Conservation (phyloP, 1,140 invertebrate genomes). For the Lordiphosa mommai region DNA sequence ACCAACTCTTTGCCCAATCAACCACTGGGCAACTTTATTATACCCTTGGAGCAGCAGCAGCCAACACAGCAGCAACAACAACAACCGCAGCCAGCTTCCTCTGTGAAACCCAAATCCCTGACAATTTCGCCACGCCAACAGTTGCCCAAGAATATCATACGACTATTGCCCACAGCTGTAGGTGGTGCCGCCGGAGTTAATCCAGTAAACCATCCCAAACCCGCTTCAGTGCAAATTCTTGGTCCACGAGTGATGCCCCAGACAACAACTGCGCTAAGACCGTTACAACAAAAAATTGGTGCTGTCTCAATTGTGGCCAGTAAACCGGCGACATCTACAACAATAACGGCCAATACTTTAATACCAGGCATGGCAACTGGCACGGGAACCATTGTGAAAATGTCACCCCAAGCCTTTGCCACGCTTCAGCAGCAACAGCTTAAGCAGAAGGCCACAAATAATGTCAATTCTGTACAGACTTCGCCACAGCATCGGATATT, state of each 20-base stretch:
- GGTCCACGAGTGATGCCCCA: constrained; percentile 62
- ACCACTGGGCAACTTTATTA: constrained; percentile 38
- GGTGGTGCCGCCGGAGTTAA: not conserved
- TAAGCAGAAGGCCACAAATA: constrained; percentile 42
- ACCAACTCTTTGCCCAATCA: constrained; percentile 8
- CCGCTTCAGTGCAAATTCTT: constrained; percentile 50
- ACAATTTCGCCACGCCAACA: constrained; percentile 47
- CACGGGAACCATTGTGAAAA: constrained; percentile 62
- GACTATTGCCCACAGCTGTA: constrained; percentile 42
- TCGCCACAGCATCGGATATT: constrained; percentile 58
- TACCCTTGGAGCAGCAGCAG: constrained; percentile 52
- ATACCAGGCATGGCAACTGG: not conserved
- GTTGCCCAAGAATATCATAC: constrained; percentile 63
- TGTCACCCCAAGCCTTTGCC: constrained; percentile 72
- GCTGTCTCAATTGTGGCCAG: constrained; percentile 51
- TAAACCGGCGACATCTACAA: constrained; percentile 25
- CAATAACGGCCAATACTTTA: constrained; percentile 5
- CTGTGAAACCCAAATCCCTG: constrained; percentile 7
- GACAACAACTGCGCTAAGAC: constrained; percentile 26
- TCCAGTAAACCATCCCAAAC: constrained; percentile 13
- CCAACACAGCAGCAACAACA: constrained; percentile 22
- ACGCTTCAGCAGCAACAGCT: constrained; percentile 67
- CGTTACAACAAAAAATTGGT: constrained; percentile 57
- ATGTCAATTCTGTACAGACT: constrained; percentile 17
- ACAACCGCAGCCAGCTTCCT: not conserved